Evolutionary conservation across 92 coral and sea anemone genomes (phyloP).

Genomic region (Heliopora coerulea): DNA sequence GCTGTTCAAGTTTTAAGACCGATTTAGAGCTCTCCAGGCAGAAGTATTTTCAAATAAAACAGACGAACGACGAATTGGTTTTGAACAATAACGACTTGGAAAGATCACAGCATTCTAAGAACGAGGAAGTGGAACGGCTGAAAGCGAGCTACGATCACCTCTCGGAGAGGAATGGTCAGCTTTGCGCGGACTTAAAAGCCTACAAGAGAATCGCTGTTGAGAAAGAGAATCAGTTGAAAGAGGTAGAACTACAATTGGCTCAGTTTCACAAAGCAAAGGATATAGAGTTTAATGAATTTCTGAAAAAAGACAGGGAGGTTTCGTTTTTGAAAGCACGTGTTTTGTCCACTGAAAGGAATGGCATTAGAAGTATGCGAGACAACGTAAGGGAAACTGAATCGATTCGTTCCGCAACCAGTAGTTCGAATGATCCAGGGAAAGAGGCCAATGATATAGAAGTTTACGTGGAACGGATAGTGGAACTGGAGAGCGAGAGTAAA

Average conservation of each 20-base stretch:
- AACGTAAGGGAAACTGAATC: too few species aligned
- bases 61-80: conserved; percentile 16
- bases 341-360: conserved; percentile 10
- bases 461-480: conserved; percentile 30
- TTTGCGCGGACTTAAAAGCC: conserved; percentile 29
- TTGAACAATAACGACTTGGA: conserved; percentile 11
- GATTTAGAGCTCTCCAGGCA: conserved; percentile 6
- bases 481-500: conserved; percentile 29
- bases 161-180: neutral
- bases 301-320: conserved; percentile 21
- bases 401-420: too few species aligned
- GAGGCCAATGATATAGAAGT: conserved; percentile 22
- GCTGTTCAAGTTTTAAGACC: conserved; percentile 1
- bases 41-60: conserved; percentile 18
- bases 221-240: conserved; percentile 24
- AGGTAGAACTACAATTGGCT: conserved; percentile 10
- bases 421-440: neutral
- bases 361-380: conserved; percentile 4
- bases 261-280: conserved; percentile 19
- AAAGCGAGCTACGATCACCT: conserved; percentile 14
- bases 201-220: conserved; percentile 37
- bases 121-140: neutral
- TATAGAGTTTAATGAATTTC: conserved; percentile 10
- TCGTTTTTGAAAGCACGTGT: conserved; percentile 28
- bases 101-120: neutral